These are phyloP conservation scores for Oryzias curvinotus DNA, from an alignment of 2,113 vertebrate species.

Conservation along the genomic window DNA sequence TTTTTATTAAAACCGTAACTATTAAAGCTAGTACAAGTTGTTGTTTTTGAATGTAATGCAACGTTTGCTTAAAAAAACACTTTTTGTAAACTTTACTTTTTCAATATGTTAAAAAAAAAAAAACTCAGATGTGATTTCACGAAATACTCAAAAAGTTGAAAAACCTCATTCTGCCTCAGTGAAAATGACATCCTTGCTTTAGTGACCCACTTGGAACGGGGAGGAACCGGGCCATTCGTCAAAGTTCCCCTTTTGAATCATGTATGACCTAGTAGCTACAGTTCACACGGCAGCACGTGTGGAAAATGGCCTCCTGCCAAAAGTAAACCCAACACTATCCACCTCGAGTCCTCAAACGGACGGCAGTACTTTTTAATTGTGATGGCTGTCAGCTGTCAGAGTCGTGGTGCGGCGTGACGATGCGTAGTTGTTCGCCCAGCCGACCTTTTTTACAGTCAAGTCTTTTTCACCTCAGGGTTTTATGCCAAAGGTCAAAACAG, in stretches of 20 bases:
- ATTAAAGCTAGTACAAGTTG: too few relatives aligned
- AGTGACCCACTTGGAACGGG: slow-evolving; percentile 26
- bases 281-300: slow-evolving; percentile 19
- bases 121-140: too few relatives aligned
- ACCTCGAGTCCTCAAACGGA: background rate
- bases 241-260: slow-evolving; percentile 49
- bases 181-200: slow-evolving; percentile 7
- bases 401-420: background rate
- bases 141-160: background rate
- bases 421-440: background rate
- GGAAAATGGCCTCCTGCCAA: slow-evolving; percentile 9
- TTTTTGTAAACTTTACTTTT: too few relatives aligned
- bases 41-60: too few relatives aligned
- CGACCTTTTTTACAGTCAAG: background rate
- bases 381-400: slow-evolving; percentile 9
- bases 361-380: background rate
- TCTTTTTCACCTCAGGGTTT: slow-evolving; percentile 83
- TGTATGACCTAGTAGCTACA: slow-evolving; percentile 39
- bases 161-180: slow-evolving; percentile 3
- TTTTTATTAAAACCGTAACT: too few relatives aligned
- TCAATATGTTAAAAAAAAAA: too few relatives aligned
- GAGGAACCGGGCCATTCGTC: slow-evolving; percentile 8
- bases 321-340: slow-evolving; percentile 7
- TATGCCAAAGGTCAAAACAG: slow-evolving; percentile 98
- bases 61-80: too few relatives aligned